phyloP scores from a whole-genome alignment of 1,140 invertebrate species.

The Drosophila carrolli region DNA sequence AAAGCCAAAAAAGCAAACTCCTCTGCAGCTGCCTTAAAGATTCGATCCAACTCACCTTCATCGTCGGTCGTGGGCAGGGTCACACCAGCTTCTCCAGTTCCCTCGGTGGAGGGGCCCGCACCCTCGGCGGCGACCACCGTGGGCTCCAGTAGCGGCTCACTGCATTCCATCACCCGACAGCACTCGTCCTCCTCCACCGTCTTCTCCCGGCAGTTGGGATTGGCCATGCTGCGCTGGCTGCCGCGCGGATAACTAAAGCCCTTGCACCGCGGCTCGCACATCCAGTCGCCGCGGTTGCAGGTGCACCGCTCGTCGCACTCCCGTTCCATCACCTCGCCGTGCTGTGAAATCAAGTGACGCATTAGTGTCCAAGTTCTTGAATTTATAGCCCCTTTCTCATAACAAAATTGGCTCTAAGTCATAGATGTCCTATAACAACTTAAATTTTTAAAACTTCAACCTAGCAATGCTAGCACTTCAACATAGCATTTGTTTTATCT shows the following conservation, averaged over 20 bases:
- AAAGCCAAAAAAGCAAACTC: constrained; percentile 23
- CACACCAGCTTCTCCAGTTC: constrained; percentile 5
- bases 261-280: constrained; percentile 89
- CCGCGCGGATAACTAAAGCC: constrained; percentile 88
- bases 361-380: neutral
- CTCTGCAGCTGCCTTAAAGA: constrained; percentile 6
- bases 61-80: constrained; percentile 16
- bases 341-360: constrained; percentile 60
- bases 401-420: neutral
- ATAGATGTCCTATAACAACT: neutral
- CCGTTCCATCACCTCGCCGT: constrained; percentile 88
- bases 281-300: constrained; percentile 87
- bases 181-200: constrained; percentile 89
- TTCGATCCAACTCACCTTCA: constrained; percentile 55
- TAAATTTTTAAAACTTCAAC: too few species aligned
- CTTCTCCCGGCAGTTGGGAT: constrained; percentile 90
- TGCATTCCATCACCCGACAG: constrained; percentile 89
- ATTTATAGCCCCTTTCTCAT: neutral
- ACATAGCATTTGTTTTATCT: too few species aligned
- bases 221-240: constrained; percentile 86
- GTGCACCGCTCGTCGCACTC: constrained; percentile 90
- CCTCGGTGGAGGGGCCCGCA: constrained; percentile 13
- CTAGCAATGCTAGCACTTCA: too few species aligned
- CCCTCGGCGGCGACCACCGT: constrained; percentile 40
- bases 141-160: constrained; percentile 57